These are phyloP conservation scores for Phalera bucephala DNA, from an alignment of 2,888 invertebrate species.

Conservation along the genomic window DNA sequence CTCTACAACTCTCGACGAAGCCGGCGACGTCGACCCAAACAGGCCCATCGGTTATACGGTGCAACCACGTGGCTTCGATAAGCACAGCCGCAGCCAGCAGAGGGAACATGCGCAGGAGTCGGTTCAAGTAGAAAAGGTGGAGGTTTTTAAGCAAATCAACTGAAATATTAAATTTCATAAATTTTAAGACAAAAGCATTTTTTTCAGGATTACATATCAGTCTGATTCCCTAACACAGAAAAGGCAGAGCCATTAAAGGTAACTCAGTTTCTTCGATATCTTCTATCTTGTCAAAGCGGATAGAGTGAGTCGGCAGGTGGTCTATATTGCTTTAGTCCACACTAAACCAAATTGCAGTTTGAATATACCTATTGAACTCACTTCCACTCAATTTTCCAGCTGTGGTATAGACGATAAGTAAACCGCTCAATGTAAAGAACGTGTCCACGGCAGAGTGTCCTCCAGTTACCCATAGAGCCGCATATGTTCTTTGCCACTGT, in stretches of 20 bases:
- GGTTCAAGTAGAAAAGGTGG: slow-evolving; percentile 52
- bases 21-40: slow-evolving; percentile 30
- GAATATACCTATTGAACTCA: slow-evolving; percentile 37
- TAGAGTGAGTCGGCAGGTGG: too few species aligned
- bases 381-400: slow-evolving; percentile 50
- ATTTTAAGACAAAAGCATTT: too few species aligned
- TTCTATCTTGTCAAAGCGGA: too few species aligned
- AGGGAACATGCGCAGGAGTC: too few species aligned
- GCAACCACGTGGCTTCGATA: slow-evolving; percentile 44
- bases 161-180: too few species aligned
- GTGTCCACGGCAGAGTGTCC: slow-evolving; percentile 83
- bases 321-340: too few species aligned
- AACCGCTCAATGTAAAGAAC: slow-evolving; percentile 75
- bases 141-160: slow-evolving; percentile 42
- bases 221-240: too few species aligned
- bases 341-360: too few species aligned
- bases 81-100: slow-evolving; percentile 42
- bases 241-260: neutral
- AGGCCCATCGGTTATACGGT: slow-evolving; percentile 49
- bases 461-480: slow-evolving; percentile 54
- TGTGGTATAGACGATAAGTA: slow-evolving; percentile 56
- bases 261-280: too few species aligned
- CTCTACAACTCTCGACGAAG: slow-evolving; percentile 39
- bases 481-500: slow-evolving; percentile 49
- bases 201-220: too few species aligned